Evolutionary conservation across 2,113 vertebrate genomes (phyloP).

Genomic region (Esox niger): DNA sequence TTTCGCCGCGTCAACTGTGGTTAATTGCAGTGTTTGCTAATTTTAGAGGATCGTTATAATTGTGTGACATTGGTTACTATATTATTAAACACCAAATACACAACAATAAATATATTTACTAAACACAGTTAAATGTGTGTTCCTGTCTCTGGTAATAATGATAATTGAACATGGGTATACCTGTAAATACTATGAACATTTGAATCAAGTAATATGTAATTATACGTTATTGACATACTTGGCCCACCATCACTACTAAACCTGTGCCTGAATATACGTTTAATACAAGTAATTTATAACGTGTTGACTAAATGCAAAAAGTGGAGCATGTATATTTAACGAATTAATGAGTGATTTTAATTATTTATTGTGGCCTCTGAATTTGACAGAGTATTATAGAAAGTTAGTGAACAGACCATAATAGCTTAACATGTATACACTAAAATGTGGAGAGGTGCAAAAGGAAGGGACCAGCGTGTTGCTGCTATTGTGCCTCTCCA

Average conservation of each 20-base stretch:
- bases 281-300: neutral
- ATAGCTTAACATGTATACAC: slow-evolving; percentile 48
- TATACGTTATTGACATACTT: neutral
- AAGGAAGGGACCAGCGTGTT: slow-evolving; percentile 48
- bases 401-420: too few relatives aligned
- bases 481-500: slow-evolving; percentile 39
- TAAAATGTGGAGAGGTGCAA: slow-evolving; percentile 62
- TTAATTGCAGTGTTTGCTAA: slow-evolving; percentile 27
- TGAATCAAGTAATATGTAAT: neutral
- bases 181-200: neutral
- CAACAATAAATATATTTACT: slow-evolving; percentile 16
- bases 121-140: slow-evolving; percentile 18
- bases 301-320: neutral
- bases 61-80: slow-evolving; percentile 11
- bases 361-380: slow-evolving; percentile 56
- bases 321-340: slow-evolving; percentile 30
- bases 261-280: neutral
- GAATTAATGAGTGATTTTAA: slow-evolving; percentile 39
- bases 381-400: slow-evolving; percentile 46
- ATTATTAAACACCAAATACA: slow-evolving; percentile 18
- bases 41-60: slow-evolving; percentile 46
- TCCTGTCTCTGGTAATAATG: too few relatives aligned
- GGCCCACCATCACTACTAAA: neutral
- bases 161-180: neutral
- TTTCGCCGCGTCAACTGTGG: slow-evolving; percentile 13